Percentiles rank a stretch among this genome's conserved stretches.
Conservation (phyloP, 2,113 vertebrate species). For the Perccottus glenii region DNA sequence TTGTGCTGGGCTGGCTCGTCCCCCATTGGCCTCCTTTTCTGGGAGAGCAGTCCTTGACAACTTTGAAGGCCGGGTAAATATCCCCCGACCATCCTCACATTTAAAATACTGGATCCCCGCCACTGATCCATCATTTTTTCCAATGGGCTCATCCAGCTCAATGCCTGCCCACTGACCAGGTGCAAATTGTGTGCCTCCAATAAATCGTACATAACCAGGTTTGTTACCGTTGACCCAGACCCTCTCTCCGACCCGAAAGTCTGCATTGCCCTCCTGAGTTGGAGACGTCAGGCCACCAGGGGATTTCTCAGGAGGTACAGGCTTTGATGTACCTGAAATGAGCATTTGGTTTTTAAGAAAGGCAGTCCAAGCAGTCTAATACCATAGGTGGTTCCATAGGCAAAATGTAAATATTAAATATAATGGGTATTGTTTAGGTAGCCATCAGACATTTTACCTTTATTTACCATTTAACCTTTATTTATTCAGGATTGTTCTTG, state of each 20-base stretch:
- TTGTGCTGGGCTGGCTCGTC: constrained; percentile 67
- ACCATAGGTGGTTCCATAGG: no score
- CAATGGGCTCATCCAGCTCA: constrained; percentile 90
- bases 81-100: constrained; percentile 89
- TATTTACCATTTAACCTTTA: no score
- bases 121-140: constrained; percentile 95
- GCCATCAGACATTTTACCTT: no score
- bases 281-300: constrained; percentile 61
- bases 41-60: constrained; percentile 75
- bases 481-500: no score
- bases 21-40: constrained; percentile 86
- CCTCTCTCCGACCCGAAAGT: constrained; percentile 88
- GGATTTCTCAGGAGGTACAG: constrained; percentile 72
- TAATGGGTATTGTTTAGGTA: no score
- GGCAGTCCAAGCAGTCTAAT: no score
- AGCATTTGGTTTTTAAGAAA: background rate
- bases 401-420: no score
- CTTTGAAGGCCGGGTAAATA: constrained; percentile 95
- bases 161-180: constrained; percentile 97
- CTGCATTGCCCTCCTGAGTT: constrained; percentile 80
- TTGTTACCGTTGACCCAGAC: constrained; percentile 97
- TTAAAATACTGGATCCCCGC: constrained; percentile 93
- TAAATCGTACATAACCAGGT: constrained; percentile 91
- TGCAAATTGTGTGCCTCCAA: constrained; percentile 93
- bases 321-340: constrained; percentile 76